Evolutionary conservation across 35 echinoderm and acorn worm species (phyloP).

Genomic region (Chiridota heheva): DNA sequence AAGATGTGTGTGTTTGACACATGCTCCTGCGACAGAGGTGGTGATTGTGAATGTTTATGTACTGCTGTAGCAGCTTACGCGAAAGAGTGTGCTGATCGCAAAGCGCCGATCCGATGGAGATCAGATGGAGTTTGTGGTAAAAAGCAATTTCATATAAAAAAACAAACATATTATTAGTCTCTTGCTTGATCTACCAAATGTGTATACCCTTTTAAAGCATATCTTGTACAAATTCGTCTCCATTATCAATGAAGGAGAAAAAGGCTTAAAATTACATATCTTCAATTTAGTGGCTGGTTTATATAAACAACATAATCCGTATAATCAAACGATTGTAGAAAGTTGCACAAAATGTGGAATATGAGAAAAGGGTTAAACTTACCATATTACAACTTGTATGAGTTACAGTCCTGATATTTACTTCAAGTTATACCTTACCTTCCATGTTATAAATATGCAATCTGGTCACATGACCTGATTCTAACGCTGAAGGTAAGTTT

Average conservation of each 20-base stretch:
- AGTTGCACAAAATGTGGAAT: too few species aligned
- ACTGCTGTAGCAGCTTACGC: conserved; percentile 86
- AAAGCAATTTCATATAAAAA: neutral
- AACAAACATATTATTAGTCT: neutral
- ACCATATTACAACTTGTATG: too few species aligned
- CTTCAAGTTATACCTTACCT: too few species aligned
- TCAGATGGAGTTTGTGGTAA: conserved; percentile 74
- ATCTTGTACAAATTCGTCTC: neutral
- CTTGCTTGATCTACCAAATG: neutral
- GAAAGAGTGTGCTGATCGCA: conserved; percentile 57
- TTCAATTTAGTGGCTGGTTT: neutral
- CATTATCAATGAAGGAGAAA: too few species aligned
- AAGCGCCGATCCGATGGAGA: conserved; percentile 61
- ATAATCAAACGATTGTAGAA: neutral
- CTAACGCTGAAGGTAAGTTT: too few species aligned
- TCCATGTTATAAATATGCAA: too few species aligned
- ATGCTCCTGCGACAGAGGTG: conserved; percentile 78
- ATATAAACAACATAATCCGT: neutral
- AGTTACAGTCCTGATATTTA: too few species aligned
- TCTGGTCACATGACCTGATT: too few species aligned
- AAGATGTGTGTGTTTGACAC: conserved; percentile 78
- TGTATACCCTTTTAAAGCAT: neutral
- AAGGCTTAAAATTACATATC: neutral
- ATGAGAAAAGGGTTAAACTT: too few species aligned
- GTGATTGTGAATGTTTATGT: conserved; percentile 88